Evolutionary conservation across 2,888 invertebrate genomes (phyloP).

Genomic region (Subacronicta megacephala): DNA sequence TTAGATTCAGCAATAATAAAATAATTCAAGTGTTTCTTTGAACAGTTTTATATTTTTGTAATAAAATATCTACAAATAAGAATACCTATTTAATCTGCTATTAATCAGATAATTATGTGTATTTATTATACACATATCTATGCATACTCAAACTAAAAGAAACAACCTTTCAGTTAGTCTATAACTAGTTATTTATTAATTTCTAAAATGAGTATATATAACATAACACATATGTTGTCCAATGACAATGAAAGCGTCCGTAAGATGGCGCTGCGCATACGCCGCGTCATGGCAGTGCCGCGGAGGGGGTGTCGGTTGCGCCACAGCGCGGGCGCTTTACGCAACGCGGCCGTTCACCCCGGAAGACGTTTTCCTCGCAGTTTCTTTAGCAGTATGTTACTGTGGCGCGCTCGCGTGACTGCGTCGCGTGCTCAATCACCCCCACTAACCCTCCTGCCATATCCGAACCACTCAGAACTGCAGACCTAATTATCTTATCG

Average conservation of each 20-base stretch:
- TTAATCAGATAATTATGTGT: too few relatives aligned
- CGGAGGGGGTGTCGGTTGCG: slow-evolving; percentile 76
- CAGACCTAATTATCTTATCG: slow-evolving; percentile 77
- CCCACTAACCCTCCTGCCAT: slow-evolving; percentile 72
- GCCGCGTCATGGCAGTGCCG: slow-evolving; percentile 53
- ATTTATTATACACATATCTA: too few relatives aligned
- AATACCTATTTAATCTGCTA: too few relatives aligned
- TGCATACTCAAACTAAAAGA: too few relatives aligned
- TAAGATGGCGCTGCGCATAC: slow-evolving; percentile 71
- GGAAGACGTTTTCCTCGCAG: slow-evolving; percentile 88
- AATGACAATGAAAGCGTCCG: slow-evolving; percentile 41
- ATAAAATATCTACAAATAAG: too few relatives aligned
- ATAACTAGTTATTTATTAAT: neutral
- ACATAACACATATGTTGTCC: slow-evolving; percentile 1
- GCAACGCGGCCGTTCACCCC: slow-evolving; percentile 88
- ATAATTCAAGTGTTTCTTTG: slow-evolving; percentile 5
- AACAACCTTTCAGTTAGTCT: too few relatives aligned
- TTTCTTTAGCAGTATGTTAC: slow-evolving; percentile 88
- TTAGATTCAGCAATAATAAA: slow-evolving; percentile 29
- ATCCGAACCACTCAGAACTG: slow-evolving; percentile 70
- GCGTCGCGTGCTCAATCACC: slow-evolving; percentile 77
- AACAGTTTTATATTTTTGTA: neutral
- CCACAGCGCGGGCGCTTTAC: slow-evolving; percentile 82
- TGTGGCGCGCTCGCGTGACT: slow-evolving; percentile 85
- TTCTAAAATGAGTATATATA: too few relatives aligned